Evolutionary conservation across 2,113 vertebrate genomes (phyloP).

Genomic region (Cheilinus undulatus): DNA sequence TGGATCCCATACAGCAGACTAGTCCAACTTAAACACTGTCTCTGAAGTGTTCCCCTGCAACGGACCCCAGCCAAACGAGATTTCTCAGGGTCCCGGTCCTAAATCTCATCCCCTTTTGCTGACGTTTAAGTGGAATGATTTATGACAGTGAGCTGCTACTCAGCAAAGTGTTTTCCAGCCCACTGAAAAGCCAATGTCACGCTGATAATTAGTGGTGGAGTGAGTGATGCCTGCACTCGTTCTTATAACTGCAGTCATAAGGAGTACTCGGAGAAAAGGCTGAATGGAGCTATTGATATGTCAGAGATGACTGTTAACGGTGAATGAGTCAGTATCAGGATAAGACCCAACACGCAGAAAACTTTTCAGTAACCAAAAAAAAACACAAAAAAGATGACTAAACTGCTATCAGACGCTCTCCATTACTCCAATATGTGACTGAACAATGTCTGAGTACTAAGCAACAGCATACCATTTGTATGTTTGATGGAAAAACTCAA

Average conservation of each 20-base stretch:
- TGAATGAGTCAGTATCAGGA: conserved; percentile 17
- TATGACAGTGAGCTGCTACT: conserved; percentile 52
- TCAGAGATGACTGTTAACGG: conserved; percentile 34
- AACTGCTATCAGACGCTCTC: no score
- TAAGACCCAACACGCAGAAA: conserved; percentile 23
- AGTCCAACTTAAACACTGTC: conserved; percentile 30
- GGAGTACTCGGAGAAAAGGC: conserved; percentile 28
- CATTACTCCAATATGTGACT: conserved; percentile 10
- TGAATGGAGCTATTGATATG: conserved; percentile 64
- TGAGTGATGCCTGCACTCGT: conserved; percentile 56
- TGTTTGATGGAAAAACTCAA: conserved; percentile 24
- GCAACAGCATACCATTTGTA: neutral
- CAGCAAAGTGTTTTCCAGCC: conserved; percentile 64
- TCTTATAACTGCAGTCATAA: conserved; percentile 50
- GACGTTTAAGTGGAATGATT: conserved; percentile 58
- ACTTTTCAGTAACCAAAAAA: conserved; percentile 12
- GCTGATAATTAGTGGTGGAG: conserved; percentile 66
- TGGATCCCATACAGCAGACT: conserved; percentile 12
- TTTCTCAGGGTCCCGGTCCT: conserved; percentile 31
- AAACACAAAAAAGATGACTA: conserved; percentile 16
- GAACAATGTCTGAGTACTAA: neutral
- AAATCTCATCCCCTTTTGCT: conserved; percentile 54
- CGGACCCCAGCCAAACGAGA: conserved; percentile 23
- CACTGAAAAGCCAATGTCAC: conserved; percentile 68
- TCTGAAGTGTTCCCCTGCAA: conserved; percentile 16